A percentile compares a stretch with the other conserved stretches of the same genome.
These are phyloP conservation scores for Momotus momota DNA, from an alignment of 2,797 vertebrate species.

Conservation along the genomic window DNA sequence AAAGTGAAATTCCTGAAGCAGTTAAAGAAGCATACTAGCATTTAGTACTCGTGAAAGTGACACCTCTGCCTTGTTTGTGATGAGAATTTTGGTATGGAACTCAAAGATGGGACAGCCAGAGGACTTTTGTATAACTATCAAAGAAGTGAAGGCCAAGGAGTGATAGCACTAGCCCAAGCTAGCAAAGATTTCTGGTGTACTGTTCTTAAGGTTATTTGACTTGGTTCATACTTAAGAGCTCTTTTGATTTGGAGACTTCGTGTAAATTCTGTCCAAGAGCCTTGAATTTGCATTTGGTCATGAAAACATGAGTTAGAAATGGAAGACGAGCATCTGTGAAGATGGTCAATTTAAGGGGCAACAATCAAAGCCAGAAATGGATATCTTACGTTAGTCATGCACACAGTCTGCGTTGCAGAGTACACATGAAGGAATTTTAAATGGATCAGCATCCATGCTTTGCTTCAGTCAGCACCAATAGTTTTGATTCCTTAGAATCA, in stretches of 20 bases:
- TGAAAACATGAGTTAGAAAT: not conserved
- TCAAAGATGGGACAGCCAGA: fast-evolving
- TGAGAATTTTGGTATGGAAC: not conserved
- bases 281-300: not conserved
- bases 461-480: not conserved
- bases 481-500: not conserved
- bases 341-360: not conserved
- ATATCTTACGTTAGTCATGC: not conserved
- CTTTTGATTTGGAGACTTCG: not conserved
- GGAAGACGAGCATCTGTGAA: not conserved
- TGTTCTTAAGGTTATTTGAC: not conserved
- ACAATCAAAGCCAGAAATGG: not conserved
- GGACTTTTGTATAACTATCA: not conserved
- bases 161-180: not conserved
- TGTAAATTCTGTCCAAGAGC: not conserved
- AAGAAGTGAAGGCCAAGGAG: not conserved
- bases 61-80: not conserved
- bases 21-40: not conserved
- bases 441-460: not conserved
- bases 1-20: not conserved
- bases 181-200: not conserved
- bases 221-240: not conserved
- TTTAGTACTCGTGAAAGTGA: not conserved
- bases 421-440: not conserved
- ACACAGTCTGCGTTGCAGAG: not conserved